Evolutionary conservation across 53 echinoderm and acorn worm genomes (phyloP), one percentile per base, ranked within the genome.

Genomic region (Holothuria leucospilota): DNA sequence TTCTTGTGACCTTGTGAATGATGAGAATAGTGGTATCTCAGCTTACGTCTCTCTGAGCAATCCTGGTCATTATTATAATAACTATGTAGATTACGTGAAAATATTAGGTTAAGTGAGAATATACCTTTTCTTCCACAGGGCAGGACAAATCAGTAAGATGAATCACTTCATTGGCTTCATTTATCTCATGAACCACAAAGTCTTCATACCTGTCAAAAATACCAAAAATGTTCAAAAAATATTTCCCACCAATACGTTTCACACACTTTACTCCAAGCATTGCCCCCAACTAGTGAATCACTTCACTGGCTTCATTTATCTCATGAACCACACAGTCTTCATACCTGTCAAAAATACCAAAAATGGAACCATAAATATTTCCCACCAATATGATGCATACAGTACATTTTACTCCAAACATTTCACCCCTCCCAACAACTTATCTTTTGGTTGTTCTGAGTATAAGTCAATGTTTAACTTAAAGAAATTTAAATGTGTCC

Each of bases 281-380:
- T 11, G 5, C 42, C 52, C 52, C 12, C 12, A 40, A 40, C 4
- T 5, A 51, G 68, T 81, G 88, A 69, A 96, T 78, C 62, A 96
- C 82, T 26, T 87, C 73, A 4, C 89, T 91, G 14, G 86, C 87
- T 20, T 85, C 70, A 81, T 88, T 85, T 28, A 90, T 91, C 82
- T 96, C 96, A 87, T 96, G 91, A 62, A 96, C 96, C 5, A 94
- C 62, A 74, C 94, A 96, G 59, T 96, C 96, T 29, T 88, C 82
- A 87, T 91, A 96, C 77, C 96, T 96, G 78, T 64, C 73, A 68
- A 81, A 51, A 52, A 79, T 10, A 39, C 71, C 63, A 38, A 25
- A 77, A 25, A 16, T 15, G 18, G 5, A 16, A 56, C 1, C 16
- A 56, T 49, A 56, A 56, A 56, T 56, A 56, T 4, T 18, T 16